Conservation (phyloP, 2,888 invertebrate species). For the Meloe dianella region DNA sequence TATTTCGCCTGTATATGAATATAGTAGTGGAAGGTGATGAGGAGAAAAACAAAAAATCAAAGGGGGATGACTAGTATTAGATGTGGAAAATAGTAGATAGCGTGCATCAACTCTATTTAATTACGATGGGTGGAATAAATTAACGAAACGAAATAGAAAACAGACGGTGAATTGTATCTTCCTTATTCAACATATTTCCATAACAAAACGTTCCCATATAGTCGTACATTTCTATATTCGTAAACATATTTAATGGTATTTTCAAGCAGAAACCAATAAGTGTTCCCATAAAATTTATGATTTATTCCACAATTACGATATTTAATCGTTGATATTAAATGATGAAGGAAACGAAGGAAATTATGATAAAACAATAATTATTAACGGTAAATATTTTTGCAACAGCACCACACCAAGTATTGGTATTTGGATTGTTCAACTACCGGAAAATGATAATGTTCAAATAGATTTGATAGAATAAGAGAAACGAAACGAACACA, state of each 20-base stretch:
- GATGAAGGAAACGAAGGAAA: background rate
- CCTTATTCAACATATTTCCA: conserved; percentile 25
- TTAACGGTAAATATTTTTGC: background rate
- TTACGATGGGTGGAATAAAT: conserved; percentile 11
- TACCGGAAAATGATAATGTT: background rate
- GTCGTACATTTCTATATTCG: conserved; percentile 29
- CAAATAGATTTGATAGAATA: background rate
- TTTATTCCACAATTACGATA: conserved; percentile 30
- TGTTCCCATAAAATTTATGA: conserved; percentile 32
- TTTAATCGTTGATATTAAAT: background rate
- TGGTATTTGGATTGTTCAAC: conserved; percentile 6
- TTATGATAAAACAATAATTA: background rate
- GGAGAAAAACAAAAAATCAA: background rate
- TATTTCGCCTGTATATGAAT: background rate
- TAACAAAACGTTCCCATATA: conserved; percentile 30
- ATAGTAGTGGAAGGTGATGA: background rate
- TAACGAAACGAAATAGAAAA: conserved; percentile 16
- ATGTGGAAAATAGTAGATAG: background rate
- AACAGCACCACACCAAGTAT: too few relatives aligned
- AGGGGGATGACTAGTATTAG: background rate
- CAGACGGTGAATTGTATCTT: conserved; percentile 25
- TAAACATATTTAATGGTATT: conserved; percentile 31
- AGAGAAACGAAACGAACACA: background rate
- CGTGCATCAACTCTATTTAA: conserved; percentile 4
- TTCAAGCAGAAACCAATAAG: conserved; percentile 34